Base-by-base conservation (phyloP, 2,113 vertebrate species). In the Chaenocephalus aceratus region DNA sequence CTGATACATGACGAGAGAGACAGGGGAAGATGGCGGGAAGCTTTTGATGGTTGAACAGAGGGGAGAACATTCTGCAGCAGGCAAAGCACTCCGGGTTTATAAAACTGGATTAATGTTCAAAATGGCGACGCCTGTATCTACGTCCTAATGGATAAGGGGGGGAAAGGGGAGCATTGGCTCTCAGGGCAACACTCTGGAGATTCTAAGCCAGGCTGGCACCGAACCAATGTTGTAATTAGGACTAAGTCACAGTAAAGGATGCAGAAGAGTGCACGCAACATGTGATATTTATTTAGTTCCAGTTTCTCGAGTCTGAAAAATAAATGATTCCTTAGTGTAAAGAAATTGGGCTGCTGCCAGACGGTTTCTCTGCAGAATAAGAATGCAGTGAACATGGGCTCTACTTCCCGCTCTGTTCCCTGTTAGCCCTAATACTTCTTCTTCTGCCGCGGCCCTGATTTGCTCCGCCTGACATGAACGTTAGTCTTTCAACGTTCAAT, bases 401-500 rank as follows among this genome's bases (percentile, higher is more conserved):
- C 4, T 14, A 52, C 70, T 72, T 73, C 54, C 56, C 14, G 26
- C 51, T 73, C 58, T 7, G 63, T 45, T 79, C 77, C 75, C 82
- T n/a, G 72, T 85, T 86, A 80, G 83, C 62, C 64, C 72, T 81
- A 86, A 87, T 77, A 41, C 79, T 16, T 53, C 36, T 53, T 58
- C 64, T 69, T 30, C 30, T 30, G 74, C 68, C 21, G 9, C 36
- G 83, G 71, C 75, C 77, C 49, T 9, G 49, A 67, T 67, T 52
- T 79, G 77, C 67, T 59, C 74, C 52, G 75, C 75, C 86, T 79
- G 92, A 89, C 86, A 69, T 34, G 72, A 89, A 72, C 80, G 88
- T 91, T 76, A 73, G 82, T 93, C 88, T 91, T 86, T 86, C 84
- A 91, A 92, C 85, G 85, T 85, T 86, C 90, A 89, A 93, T 94